Base-by-base conservation (phyloP, 2,797 vertebrate species). In the Acropternis orthonyx region DNA sequence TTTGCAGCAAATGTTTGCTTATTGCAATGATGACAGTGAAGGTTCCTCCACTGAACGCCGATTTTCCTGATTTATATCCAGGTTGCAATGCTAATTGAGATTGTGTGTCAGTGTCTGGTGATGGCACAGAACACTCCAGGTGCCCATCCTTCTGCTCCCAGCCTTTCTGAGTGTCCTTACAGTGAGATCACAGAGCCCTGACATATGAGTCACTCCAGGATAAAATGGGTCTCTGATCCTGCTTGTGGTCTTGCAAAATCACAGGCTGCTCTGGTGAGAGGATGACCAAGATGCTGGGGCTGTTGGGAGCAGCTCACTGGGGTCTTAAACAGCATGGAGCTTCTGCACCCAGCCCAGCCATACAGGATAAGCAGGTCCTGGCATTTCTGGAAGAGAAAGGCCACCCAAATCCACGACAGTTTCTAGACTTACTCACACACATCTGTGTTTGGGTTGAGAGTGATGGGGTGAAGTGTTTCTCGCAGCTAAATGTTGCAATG, bases 401-500 rank as follows among this genome's bases (percentile, higher is more conserved):
- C 19, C 27, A 26, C 51, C 7, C 19, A 43, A 81, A 68, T 8
- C 11, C 69, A 26, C 14, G 23, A 8, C 10, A 21, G 6, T 3
- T 8, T 16, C 55, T 34, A 7, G 13, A 4, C 15, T 12, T 23
- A 6, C 12, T 27, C 37, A 7, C 10, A 2, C 1, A 12, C 10
- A 1, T 34, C 52, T 4, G 4, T 1, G 9, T 20, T 72, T 7
- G 59, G n/a, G 22, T 34, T 30, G 46, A 14, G 9, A 44, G 65
- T 0, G 3, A 19, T 0, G 18, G 19, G 12, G 4, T 27, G 15
- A 39, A 44, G 32, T 3, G 1, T 17, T 65, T 54, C n/a, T n/a
- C 1, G 0, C 20, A 9, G 23, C 10, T 32, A 6, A 30, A 19
- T 17, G 11, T 4, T 14, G 32, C 44, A 3, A 0, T 3, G 39